Evolutionary conservation across 2,113 vertebrate genomes (phyloP).

Genomic region (Heterotis niloticus): DNA sequence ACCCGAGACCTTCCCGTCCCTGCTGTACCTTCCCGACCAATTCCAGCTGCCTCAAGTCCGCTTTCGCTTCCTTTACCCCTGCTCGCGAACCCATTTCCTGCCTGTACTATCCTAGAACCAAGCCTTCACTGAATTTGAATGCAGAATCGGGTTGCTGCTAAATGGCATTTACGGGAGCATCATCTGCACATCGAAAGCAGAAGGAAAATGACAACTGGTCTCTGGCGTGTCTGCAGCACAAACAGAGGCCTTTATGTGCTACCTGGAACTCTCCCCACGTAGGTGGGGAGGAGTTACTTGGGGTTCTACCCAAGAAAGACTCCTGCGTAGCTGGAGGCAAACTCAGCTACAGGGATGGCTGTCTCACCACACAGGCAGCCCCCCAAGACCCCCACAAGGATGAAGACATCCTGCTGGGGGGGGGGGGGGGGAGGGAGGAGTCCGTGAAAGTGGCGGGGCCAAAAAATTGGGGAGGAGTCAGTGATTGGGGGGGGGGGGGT

Average conservation of each 20-base stretch:
- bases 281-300: constrained; percentile 95
- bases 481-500: neutral
- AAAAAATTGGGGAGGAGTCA: neutral
- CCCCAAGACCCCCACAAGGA: constrained; percentile 92
- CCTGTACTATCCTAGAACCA: too few relatives aligned
- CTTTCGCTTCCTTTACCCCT: too few relatives aligned
- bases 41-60: too few relatives aligned
- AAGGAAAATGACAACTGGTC: too few relatives aligned
- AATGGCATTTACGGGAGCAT: too few relatives aligned
- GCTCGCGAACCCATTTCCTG: too few relatives aligned
- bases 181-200: too few relatives aligned
- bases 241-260: neutral
- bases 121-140: too few relatives aligned
- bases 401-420: constrained; percentile 94
- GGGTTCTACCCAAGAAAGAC: constrained; percentile 90
- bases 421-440: neutral
- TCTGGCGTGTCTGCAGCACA: too few relatives aligned
- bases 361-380: constrained; percentile 94
- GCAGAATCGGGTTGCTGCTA: too few relatives aligned
- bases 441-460: neutral
- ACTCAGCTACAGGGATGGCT: constrained; percentile 81
- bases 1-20: too few relatives aligned
- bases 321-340: constrained; percentile 84
- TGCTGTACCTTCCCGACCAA: too few relatives aligned
- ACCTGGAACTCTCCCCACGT: constrained; percentile 96